Conservation (phyloP, 35 echinoderm and acorn worm genomes). For the Patiria miniata region DNA sequence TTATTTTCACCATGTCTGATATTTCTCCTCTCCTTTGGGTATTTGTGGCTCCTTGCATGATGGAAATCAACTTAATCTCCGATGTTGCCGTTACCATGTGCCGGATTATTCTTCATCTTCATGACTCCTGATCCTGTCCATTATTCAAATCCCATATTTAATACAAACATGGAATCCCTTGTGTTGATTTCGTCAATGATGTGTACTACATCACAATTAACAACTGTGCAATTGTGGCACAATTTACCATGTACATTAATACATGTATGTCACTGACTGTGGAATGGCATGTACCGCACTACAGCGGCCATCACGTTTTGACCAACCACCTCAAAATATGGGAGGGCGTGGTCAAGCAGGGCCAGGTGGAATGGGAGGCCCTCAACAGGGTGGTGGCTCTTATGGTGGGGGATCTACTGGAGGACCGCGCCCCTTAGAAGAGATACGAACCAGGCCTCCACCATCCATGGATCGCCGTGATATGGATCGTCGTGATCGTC, state of each 20-base stretch:
- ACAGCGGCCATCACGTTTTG: slow-evolving; percentile 14
- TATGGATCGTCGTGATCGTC: neutral
- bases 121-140: slow-evolving; percentile 13
- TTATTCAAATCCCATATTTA: neutral
- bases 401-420: slow-evolving; percentile 4
- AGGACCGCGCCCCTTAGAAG: slow-evolving; percentile 13
- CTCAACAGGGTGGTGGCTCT: slow-evolving; percentile 20
- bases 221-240: no score
- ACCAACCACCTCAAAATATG: neutral
- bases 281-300: neutral
- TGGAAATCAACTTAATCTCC: slow-evolving; percentile 19
- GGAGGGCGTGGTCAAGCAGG: slow-evolving; percentile 22
- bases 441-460: slow-evolving; percentile 23
- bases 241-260: no score
- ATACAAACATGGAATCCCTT: neutral
- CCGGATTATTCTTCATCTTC: neutral
- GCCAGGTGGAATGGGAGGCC: slow-evolving; percentile 17
- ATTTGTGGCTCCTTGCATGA: slow-evolving; percentile 13
- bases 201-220: neutral
- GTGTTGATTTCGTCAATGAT: neutral
- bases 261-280: no score
- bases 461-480: neutral
- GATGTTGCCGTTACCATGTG: slow-evolving; percentile 7
- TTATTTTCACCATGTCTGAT: neutral
- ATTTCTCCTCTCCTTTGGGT: slow-evolving; percentile 16